These are phyloP conservation scores for Protobothrops mucrosquamatus DNA, from an alignment of 2,113 vertebrate genomes.

Conservation along the genomic window DNA sequence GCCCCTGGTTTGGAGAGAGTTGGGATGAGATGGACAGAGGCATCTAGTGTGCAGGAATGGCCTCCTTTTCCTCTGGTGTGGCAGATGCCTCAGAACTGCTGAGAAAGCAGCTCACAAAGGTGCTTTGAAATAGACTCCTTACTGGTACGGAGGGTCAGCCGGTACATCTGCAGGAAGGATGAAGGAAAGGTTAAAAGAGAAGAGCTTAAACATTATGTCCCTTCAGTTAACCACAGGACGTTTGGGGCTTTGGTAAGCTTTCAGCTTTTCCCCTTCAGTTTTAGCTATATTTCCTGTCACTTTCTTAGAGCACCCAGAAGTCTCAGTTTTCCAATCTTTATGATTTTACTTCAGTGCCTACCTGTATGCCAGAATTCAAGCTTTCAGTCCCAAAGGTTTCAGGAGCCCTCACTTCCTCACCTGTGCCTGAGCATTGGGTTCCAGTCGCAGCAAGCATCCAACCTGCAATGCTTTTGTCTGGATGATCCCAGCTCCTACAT, in stretches of 20 bases:
- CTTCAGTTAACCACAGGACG: background rate
- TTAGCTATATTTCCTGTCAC: background rate
- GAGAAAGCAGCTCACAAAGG: conserved; percentile 85
- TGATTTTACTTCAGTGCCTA: background rate
- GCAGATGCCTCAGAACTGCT: conserved; percentile 74
- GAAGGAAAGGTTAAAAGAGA: background rate
- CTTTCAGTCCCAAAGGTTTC: background rate
- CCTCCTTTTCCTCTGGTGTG: conserved; percentile 47
- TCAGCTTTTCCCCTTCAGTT: background rate
- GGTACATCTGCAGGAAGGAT: conserved; percentile 79
- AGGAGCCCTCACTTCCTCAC: conserved; percentile 55
- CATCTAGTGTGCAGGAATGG: conserved; percentile 57
- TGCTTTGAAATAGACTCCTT: conserved; percentile 86
- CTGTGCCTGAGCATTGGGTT: conserved; percentile 90
- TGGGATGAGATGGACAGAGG: conserved; percentile 49
- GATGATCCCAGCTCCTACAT: conserved; percentile 89
- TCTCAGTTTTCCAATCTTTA: background rate
- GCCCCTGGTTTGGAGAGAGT: conserved; percentile 9
- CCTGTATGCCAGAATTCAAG: background rate
- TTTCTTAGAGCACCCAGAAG: background rate
- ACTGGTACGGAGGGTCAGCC: conserved; percentile 90
- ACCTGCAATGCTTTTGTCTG: conserved; percentile 90
- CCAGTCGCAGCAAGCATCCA: conserved; percentile 87
- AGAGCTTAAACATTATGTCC: background rate
- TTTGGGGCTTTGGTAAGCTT: background rate